Evolutionary conservation across 2,113 vertebrate species (phyloP).

Genomic region (Phoenicopterus ruber): DNA sequence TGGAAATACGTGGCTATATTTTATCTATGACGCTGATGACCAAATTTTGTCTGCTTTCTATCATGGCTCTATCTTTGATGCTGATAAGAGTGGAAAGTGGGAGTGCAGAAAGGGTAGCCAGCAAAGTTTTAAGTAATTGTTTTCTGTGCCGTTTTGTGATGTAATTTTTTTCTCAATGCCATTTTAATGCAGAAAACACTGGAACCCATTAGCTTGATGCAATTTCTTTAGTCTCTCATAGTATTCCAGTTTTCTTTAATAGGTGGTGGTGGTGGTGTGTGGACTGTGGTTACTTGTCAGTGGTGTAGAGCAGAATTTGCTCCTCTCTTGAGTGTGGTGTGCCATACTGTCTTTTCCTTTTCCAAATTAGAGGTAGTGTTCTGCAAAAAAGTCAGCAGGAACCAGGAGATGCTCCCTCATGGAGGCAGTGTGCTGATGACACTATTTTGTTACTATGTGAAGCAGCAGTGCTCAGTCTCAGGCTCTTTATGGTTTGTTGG

Average conservation of each 20-base stretch:
- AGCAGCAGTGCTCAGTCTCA: background rate
- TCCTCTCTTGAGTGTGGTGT: background rate
- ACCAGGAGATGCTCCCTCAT: background rate
- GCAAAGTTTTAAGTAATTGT: background rate
- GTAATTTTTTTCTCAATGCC: background rate
- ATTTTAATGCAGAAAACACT: background rate
- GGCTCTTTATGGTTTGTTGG: background rate
- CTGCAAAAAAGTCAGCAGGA: background rate
- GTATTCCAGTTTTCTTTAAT: background rate
- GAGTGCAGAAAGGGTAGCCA: background rate
- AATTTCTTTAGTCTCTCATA: background rate
- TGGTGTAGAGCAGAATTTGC: background rate
- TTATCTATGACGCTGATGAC: background rate
- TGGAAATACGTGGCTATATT: background rate
- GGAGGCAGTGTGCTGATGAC: background rate
- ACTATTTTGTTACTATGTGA: background rate
- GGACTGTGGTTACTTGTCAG: background rate
- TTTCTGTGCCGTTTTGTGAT: background rate
- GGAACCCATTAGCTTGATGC: background rate
- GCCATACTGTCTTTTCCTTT: background rate
- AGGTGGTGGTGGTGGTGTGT: background rate
- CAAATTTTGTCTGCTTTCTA: background rate
- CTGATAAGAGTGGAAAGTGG: background rate
- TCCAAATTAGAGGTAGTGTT: background rate
- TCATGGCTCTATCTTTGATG: background rate